Evolutionary conservation across 2,797 vertebrate species (phyloP).

Genomic region (Rachycentron canadum): DNA sequence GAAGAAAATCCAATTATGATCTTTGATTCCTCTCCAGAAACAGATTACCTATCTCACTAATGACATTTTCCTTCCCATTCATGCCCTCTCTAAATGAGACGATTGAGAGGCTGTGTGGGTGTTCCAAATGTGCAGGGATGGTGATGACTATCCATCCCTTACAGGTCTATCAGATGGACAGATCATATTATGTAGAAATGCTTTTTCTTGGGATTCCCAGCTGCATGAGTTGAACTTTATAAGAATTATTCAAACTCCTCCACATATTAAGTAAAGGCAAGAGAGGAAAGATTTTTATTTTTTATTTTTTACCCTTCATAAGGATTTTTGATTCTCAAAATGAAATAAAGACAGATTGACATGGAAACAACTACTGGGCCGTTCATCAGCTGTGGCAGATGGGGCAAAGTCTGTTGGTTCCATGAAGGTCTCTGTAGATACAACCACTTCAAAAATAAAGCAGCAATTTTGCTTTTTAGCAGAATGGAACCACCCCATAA

Average conservation of each 20-base stretch:
- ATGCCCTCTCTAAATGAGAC: constrained; percentile 75
- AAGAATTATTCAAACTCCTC: constrained; percentile 63
- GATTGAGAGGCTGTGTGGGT: constrained; percentile 73
- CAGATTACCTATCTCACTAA: constrained; percentile 83
- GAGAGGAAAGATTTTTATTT: constrained; percentile 35
- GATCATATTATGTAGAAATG: constrained; percentile 71
- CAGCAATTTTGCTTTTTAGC: neutral
- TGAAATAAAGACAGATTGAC: constrained; percentile 59
- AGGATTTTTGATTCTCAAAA: constrained; percentile 58
- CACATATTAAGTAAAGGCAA: constrained; percentile 61
- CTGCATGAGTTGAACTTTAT: constrained; percentile 68
- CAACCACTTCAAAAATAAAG: neutral
- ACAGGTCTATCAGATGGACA: constrained; percentile 80
- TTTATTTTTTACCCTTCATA: constrained; percentile 22
- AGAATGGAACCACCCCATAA: neutral
- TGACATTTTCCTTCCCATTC: constrained; percentile 82
- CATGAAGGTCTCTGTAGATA: constrained; percentile 31
- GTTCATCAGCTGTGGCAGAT: constrained; percentile 56
- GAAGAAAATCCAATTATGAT: constrained; percentile 85
- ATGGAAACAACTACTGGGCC: constrained; percentile 44
- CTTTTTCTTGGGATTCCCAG: constrained; percentile 67
- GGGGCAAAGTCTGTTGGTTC: constrained; percentile 37
- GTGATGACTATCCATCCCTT: constrained; percentile 76
- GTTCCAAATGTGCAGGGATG: constrained; percentile 70
- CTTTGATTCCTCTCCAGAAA: constrained; percentile 81